These are phyloP conservation scores for Colletes gigas DNA, from an alignment of 1,140 invertebrate genomes.

Conservation along the genomic window DNA sequence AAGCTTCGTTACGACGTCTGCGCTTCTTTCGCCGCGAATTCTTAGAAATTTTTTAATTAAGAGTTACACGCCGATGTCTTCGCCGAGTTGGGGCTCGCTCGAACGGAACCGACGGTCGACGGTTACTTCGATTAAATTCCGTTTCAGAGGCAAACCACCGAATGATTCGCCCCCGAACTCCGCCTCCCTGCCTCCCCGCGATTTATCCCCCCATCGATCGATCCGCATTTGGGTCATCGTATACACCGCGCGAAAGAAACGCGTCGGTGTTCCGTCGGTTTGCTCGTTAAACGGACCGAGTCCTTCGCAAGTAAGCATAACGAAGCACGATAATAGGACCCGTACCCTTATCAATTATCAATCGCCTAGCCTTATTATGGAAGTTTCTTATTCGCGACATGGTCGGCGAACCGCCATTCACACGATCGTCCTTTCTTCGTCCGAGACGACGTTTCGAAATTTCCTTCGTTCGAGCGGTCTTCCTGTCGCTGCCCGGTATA, in stretches of 20 bases:
- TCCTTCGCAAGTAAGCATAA: conserved; percentile 3
- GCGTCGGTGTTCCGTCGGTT: background rate
- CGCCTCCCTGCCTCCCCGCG: background rate
- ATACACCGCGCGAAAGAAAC: conserved; percentile 7
- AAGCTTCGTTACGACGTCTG: conserved; percentile 48
- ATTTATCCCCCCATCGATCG: conserved; percentile 7
- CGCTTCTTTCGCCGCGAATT: conserved; percentile 27
- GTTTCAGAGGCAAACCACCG: conserved; percentile 32
- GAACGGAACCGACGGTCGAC: conserved; percentile 26
- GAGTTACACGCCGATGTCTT: conserved; percentile 49
- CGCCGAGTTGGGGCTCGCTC: conserved; percentile 12
- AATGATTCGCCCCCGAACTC: background rate
- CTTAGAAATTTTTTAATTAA: conserved; percentile 55
- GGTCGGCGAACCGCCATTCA: background rate
- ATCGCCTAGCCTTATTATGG: conserved; percentile 37
- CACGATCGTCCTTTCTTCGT: background rate
- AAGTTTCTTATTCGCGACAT: conserved; percentile 25
- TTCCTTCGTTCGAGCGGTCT: conserved; percentile 49
- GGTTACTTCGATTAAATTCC: conserved; percentile 38
- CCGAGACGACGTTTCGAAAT: background rate
- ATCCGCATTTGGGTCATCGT: conserved; percentile 40
- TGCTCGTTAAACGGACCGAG: conserved; percentile 9
- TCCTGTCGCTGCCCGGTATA: conserved; percentile 5
- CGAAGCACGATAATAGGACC: conserved; percentile 8
- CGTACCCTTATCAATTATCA: conserved; percentile 34